These are phyloP conservation scores for Porites lobata DNA, from an alignment of 92 coral and sea anemone genomes.

Conservation along the genomic window DNA sequence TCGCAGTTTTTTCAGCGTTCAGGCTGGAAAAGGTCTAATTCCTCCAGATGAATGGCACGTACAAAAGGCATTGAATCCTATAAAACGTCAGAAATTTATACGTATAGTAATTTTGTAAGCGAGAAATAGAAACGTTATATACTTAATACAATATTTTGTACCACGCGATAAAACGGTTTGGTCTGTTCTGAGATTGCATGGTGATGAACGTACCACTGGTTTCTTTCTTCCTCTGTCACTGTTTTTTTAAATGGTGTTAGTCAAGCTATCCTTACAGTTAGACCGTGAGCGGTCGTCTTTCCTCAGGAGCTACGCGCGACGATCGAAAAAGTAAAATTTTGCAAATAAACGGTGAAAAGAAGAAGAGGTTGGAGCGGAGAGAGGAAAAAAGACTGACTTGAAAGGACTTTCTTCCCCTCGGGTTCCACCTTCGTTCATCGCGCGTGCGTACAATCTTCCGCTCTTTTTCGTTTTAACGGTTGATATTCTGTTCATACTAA, in stretches of 20 bases:
- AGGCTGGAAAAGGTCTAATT: not conserved
- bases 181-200: not conserved
- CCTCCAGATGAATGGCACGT: not conserved
- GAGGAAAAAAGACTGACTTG: too few species aligned
- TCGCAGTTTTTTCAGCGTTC: not conserved
- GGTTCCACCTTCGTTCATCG: too few species aligned
- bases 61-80: slow-evolving; percentile 2
- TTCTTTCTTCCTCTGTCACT: not conserved
- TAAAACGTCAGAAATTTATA: slow-evolving; percentile 24
- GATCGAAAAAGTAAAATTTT: too few species aligned
- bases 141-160: slow-evolving; percentile 16
- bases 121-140: slow-evolving; percentile 16
- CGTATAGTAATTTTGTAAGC: slow-evolving; percentile 34
- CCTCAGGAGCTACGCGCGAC: too few species aligned
- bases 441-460: too few species aligned
- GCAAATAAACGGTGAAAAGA: too few species aligned
- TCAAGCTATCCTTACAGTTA: not conserved
- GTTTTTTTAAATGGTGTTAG: not conserved
- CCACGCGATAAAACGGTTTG: not conserved
- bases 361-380: too few species aligned
- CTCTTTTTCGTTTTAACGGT: too few species aligned
- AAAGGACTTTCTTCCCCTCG: too few species aligned
- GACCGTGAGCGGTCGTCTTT: too few species aligned
- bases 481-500: too few species aligned
- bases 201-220: not conserved